Evolutionary conservation across 30 jellyfish, hydroid and myxozoan genomes (phyloP).

Genomic region (Rhopilema esculentum): DNA sequence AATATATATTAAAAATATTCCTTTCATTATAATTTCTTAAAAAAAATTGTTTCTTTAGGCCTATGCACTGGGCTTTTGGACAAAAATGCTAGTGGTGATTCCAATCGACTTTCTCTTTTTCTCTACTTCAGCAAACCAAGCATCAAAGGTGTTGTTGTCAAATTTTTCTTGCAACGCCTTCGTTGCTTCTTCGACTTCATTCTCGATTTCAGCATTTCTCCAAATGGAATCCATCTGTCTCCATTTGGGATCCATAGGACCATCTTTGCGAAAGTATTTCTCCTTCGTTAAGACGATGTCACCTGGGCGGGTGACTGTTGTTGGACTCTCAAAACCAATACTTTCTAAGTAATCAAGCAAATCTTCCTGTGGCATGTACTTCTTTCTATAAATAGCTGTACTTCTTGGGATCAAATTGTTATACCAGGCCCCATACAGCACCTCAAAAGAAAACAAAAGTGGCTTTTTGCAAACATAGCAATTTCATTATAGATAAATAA

Average conservation of each 20-base stretch:
- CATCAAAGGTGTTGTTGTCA: slow-evolving; percentile 14
- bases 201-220: slow-evolving; percentile 33
- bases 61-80: slow-evolving; percentile 5
- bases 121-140: slow-evolving; percentile 9
- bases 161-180: neutral
- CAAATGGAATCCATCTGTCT: slow-evolving; percentile 45
- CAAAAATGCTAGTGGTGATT: slow-evolving; percentile 11
- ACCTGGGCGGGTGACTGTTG: slow-evolving; percentile 24
- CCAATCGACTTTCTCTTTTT: slow-evolving; percentile 11
- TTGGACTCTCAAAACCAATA: slow-evolving; percentile 10
- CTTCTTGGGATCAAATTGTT: slow-evolving; percentile 20
- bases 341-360: slow-evolving; percentile 11
- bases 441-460: neutral
- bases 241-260: slow-evolving; percentile 53
- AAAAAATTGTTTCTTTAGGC: too few relatives aligned
- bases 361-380: slow-evolving; percentile 37
- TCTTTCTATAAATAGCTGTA: neutral
- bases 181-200: slow-evolving; percentile 13
- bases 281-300: slow-evolving; percentile 10
- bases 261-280: slow-evolving; percentile 41
- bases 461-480: too few relatives aligned
- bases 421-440: slow-evolving; percentile 37
- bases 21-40: too few relatives aligned
- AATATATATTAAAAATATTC: too few relatives aligned
- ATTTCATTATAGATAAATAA: too few relatives aligned